Evolutionary conservation across 2,113 vertebrate species (phyloP).

Genomic region (Fulmarus glacialis): DNA sequence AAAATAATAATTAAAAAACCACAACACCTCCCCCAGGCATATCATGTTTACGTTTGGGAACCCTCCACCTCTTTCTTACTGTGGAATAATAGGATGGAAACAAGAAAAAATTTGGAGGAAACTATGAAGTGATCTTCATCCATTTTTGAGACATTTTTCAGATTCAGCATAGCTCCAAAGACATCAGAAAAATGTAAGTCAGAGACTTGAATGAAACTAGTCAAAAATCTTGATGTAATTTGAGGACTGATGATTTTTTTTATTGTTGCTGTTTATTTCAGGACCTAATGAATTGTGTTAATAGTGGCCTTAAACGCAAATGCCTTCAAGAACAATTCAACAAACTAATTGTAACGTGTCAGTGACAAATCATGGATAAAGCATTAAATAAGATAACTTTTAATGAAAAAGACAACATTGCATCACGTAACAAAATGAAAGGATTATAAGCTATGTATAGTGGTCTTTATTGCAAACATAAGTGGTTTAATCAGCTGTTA

Average conservation of each 20-base stretch:
- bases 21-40: background rate
- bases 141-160: background rate
- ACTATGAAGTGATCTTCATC: background rate
- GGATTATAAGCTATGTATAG: background rate
- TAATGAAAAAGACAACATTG: background rate
- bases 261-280: background rate
- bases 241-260: background rate
- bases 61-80: background rate
- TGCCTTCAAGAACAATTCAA: background rate
- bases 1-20: background rate
- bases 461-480: background rate
- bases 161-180: background rate
- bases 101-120: background rate
- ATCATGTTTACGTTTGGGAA: background rate
- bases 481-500: background rate
- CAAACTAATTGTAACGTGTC: background rate
- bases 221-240: background rate
- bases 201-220: background rate
- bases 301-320: background rate
- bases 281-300: background rate
- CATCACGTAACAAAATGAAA: background rate
- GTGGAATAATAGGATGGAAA: background rate
- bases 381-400: background rate
- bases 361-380: background rate
- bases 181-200: background rate